phyloP scores from a whole-genome alignment of 2,888 invertebrate species.

The Lasioglossum leucozonium region DNA sequence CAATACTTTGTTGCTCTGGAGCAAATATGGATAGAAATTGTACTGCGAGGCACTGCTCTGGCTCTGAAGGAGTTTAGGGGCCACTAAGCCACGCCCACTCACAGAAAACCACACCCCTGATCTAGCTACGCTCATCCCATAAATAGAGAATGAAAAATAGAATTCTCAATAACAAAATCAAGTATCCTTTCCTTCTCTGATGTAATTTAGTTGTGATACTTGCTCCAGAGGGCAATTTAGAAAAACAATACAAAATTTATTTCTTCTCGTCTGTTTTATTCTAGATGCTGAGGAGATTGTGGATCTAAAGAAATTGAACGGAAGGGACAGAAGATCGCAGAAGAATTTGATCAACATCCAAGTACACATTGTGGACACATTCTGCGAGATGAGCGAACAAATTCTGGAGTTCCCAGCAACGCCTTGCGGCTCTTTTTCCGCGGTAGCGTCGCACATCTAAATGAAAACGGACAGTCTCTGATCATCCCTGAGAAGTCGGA shows the following conservation, averaged over 20 bases:
- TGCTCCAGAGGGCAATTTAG: no score
- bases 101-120: neutral
- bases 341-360: conserved; percentile 38
- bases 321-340: neutral
- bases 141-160: neutral
- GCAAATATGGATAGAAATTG: neutral
- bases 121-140: no score
- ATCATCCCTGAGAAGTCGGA: neutral
- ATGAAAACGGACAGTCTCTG: neutral
- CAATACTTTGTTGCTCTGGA: neutral
- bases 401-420: conserved; percentile 58
- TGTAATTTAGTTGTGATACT: no score
- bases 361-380: conserved; percentile 48
- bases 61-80: neutral
- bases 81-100: neutral
- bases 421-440: conserved; percentile 58
- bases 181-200: no score
- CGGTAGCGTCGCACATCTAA: conserved; percentile 28
- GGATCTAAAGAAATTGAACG: neutral
- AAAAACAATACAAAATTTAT: no score
- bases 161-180: neutral
- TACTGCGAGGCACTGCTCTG: no score
- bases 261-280: neutral
- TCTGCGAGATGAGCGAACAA: conserved; percentile 63
- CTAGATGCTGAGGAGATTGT: neutral